Evolutionary conservation across 2,888 invertebrate genomes (phyloP), one percentile per base, ranked within the genome.

Genomic region (Protodeltote pygarga): DNA sequence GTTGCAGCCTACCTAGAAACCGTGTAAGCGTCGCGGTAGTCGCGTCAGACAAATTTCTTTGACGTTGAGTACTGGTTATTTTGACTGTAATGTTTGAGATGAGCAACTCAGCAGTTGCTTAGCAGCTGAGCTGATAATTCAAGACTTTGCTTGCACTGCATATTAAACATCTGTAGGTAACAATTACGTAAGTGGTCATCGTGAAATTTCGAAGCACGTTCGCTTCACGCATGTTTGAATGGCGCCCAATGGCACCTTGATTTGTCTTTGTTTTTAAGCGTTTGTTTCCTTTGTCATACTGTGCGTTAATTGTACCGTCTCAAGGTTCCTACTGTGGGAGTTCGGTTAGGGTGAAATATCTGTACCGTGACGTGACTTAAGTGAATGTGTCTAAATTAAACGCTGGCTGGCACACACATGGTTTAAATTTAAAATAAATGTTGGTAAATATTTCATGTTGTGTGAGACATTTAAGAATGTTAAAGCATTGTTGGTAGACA

Each of bases 231-330:
- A 64, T 75, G 74, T 76, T 75, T 78, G 72, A 77, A 77, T 79
- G 79, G 75, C 79, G 75, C 71, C 73, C 77, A 84, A 83, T 80
- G 85, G 77, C 88, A 87, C 87, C 86, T 87, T 86, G 81, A 70
- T 48, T 45, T 62, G 73, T 61, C 74, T 73, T 75, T 79, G 79
- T 82, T 78, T 79, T 76, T 70, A 71, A 72, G 61, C 60, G 70
- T 61, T 71, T 69, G 72, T 78, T 79, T 77, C 78, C 73, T 78
- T 77, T 75, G 74, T 72, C 68, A 65, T 69, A 52, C 41, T 68
- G 67, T 73, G 54, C 65, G 65, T 75, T 75, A 76, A 79, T 78
- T 77, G 71, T 74, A 70, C 48, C 47, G 65, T 71, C 65, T 68
- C 75, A 73, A 73, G 73, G 73, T 67, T 65, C 34, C 54, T 38